Conservation (phyloP, 1,140 invertebrate genomes). For the Drosophila erecta region DNA sequence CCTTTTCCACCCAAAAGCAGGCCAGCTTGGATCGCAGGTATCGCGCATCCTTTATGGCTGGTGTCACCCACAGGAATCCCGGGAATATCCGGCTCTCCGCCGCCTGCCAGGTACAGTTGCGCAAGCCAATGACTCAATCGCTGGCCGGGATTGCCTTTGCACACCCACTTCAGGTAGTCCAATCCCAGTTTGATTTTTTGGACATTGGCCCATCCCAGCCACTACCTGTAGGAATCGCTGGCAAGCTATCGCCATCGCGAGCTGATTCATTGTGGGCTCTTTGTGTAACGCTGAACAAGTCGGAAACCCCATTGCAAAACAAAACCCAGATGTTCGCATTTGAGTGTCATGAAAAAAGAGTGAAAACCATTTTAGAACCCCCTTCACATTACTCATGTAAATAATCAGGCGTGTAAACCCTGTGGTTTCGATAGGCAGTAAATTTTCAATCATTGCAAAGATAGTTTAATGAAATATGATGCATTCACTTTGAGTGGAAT, state of each 20-base stretch:
- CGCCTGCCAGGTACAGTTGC: slow-evolving; percentile 36
- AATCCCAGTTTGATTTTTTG: neutral
- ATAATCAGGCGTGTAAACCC: neutral
- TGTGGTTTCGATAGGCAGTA: neutral
- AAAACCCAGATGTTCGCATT: slow-evolving; percentile 2
- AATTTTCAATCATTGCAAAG: neutral
- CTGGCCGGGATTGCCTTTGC: neutral
- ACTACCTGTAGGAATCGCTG: neutral
- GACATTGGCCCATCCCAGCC: neutral
- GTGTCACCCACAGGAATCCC: no score
- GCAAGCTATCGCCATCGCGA: neutral
- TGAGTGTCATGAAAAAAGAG: neutral
- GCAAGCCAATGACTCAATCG: slow-evolving; percentile 16
- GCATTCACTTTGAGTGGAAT: neutral
- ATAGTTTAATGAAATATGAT: neutral
- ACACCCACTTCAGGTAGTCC: neutral
- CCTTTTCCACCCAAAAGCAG: slow-evolving; percentile 3
- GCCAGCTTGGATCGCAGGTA: slow-evolving; percentile 1
- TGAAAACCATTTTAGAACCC: neutral
- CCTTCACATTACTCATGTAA: neutral
- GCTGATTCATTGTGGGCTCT: slow-evolving; percentile 7
- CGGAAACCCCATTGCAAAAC: slow-evolving; percentile 11
- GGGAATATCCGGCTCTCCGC: slow-evolving; percentile 16
- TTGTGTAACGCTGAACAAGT: slow-evolving; percentile 3
- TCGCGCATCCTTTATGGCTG: neutral